Conservation (phyloP, 2,113 vertebrate genomes). For the Barbus barbus region DNA sequence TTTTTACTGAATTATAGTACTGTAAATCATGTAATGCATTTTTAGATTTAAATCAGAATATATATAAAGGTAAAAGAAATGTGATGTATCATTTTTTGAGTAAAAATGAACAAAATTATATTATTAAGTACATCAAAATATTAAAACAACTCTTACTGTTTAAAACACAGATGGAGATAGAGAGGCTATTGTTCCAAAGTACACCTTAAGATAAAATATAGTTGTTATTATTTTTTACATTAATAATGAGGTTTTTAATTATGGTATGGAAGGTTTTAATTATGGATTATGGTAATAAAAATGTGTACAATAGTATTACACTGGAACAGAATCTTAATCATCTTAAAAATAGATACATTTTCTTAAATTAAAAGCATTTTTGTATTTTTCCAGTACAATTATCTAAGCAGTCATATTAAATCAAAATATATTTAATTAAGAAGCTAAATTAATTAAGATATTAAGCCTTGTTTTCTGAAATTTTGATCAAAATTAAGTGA, state of each 20-base stretch:
- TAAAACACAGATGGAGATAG: not conserved
- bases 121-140: not conserved
- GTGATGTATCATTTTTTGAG: not conserved
- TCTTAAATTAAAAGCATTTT: not conserved
- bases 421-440: too few species aligned
- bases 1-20: not conserved
- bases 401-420: too few species aligned
- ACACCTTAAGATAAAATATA: not conserved
- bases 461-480: too few species aligned
- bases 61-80: not conserved
- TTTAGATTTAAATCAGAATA: not conserved
- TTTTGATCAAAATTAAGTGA: too few species aligned
- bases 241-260: not conserved
- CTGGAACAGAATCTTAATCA: not conserved
- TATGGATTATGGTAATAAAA: not conserved
- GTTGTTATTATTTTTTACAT: not conserved
- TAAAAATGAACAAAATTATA: not conserved
- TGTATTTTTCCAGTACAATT: too few species aligned
- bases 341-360: not conserved
- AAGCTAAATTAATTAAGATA: too few species aligned
- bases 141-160: not conserved
- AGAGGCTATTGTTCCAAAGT: not conserved
- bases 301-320: not conserved
- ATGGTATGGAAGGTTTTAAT: too few species aligned
- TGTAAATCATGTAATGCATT: not conserved